Evolutionary conservation across 2,113 vertebrate genomes (phyloP), one percentile per base, ranked within the genome.

Genomic region (Ceyx cyanopectus): DNA sequence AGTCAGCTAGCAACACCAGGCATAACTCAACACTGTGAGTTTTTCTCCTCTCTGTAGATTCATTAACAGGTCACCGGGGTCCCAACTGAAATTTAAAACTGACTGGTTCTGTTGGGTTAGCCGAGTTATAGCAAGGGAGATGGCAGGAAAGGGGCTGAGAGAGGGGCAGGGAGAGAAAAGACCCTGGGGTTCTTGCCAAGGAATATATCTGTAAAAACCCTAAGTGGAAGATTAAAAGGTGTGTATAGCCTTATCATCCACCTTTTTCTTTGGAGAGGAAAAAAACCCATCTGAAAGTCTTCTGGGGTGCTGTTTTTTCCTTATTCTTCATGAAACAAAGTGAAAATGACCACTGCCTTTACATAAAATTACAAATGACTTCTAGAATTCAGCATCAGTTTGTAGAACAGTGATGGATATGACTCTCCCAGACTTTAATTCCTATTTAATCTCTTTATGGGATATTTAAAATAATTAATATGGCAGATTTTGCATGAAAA

Each of bases 1-100:
- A 98, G 98, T 99, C 98, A 98, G 98, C 98, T 97, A 97, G 98
- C 98, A 98, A 98, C 98, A 98, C 98, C 98, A 98, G 97, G 98
- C 98, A 98, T 98, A 98, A 98, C 98, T 98, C 98, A 98, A 97
- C 98, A 98, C 98, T 97, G 97, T 98, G 97, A 98, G 97, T 98
- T 98, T 98, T 98, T 98, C 97, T 97, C 96, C 97, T 98, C 97
- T 98, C 97, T 98, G 97, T 98, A 98, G 97, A 98, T 98, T 98
- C 97, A 98, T 98, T 98, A 98, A 98, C 98, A 98, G 98, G 98
- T 98, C 98, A 98, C 96, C 8, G 91, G 94, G 98, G 98, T 98
- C 98, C 97, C 97, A 97, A 97, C 97, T 98, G 97, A 98, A 98
- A 98, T 98, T 98, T 98, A 98, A 98, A 98, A 98, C 98, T 98